Base-by-base conservation (phyloP, 2,797 vertebrate genomes). In the Leuciscus waleckii region DNA sequence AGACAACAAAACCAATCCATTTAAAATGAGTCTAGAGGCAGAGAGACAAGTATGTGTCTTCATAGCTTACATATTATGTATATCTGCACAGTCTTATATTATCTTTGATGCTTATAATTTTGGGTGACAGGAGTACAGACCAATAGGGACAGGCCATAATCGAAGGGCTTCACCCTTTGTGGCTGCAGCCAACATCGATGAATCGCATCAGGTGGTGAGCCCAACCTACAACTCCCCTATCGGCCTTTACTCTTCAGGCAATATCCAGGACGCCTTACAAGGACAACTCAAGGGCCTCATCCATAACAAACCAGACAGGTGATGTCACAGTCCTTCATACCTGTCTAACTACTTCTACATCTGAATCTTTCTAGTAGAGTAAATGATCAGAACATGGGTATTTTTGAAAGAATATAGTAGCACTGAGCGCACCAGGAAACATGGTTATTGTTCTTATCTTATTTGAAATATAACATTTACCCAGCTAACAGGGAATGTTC, bases 221-320 rank as follows among this genome's bases (percentile, higher is more conserved):
- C 92, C 97, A 7, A 92, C 97, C 93, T 99, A 99, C 97, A 99
- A 99, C 93, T 97, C 98, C 41, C 98, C 98, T 46, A 99, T 99
- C 89, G 97, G 98, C 91, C 97, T 99, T 79, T 99, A 99, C 94
- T 99, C 98, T 88, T 96, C 97, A 80, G 97, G 97, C 92, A 99
- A 99, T 94, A 99, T 99, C 89, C 97, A 98, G 94, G 98, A 99
- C 0, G 98, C 98, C 0, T 97, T 99, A 89, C 96, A 98, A 0
- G 98, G 98, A 87, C 98, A 99, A 91, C 96, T 99, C 89, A 95
- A 96, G 84, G 97, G 98, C 87, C 95, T 99, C 79, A 95, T 97
- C 81, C 95, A 91, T 65, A 95, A 92, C 56, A 95, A 97, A 63
- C 92, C 96, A 0, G 95, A 94, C 91, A 96, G 95, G 98, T 99